Conservation (phyloP, 2,797 vertebrate species). For the Malacoraja senta region DNA sequence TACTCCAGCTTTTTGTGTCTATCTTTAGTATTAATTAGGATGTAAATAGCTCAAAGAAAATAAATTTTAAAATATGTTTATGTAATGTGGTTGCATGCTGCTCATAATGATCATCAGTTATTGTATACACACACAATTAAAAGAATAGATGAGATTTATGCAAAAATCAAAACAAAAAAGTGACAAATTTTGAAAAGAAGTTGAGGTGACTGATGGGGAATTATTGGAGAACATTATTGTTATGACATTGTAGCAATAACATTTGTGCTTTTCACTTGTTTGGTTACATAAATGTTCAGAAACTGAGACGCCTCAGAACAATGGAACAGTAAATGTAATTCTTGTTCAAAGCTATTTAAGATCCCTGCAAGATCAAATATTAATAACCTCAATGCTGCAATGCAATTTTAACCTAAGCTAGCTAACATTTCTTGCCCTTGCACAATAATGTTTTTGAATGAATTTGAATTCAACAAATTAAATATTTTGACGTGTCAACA, state of each 20-base stretch:
- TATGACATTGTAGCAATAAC: neutral
- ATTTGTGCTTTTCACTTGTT: neutral
- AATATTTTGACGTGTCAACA: neutral
- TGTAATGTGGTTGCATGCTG: neutral
- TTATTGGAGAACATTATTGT: neutral
- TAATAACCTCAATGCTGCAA: neutral
- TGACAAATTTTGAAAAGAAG: neutral
- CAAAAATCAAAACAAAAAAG: neutral
- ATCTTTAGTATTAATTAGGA: neutral
- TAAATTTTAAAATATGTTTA: neutral
- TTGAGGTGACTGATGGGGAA: neutral
- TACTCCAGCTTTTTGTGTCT: too few species aligned
- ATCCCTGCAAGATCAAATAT: neutral
- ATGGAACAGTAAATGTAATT: neutral
- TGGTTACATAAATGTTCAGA: neutral
- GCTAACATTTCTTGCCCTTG: neutral
- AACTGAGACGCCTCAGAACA: neutral
- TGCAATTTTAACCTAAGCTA: neutral
- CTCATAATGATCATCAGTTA: neutral
- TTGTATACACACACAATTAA: neutral
- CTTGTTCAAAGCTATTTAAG: slow-evolving; percentile 7
- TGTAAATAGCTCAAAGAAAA: neutral
- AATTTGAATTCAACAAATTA: neutral
- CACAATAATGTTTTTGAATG: neutral
- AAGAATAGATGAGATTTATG: neutral